Evolutionary conservation across 2,797 vertebrate species (phyloP).

Genomic region (Scarus forsteni): DNA sequence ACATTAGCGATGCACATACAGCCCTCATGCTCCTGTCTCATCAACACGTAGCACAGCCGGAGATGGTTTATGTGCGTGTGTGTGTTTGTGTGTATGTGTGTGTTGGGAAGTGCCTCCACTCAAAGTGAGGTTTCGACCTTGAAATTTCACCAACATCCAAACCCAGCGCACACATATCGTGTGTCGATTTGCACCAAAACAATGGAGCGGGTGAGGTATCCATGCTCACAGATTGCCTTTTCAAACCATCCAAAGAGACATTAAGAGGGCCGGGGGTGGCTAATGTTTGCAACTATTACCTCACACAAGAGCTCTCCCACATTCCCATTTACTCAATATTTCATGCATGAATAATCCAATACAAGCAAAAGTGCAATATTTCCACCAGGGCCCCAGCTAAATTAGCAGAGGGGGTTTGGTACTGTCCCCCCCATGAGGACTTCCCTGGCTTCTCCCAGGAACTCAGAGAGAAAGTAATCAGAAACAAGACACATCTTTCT

Average conservation of each 20-base stretch:
- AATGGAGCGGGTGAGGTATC: conserved; percentile 25
- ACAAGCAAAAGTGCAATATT: conserved; percentile 75
- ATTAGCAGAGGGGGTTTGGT: conserved; percentile 58
- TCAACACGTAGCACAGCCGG: conserved; percentile 52
- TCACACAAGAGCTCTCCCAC: conserved; percentile 73
- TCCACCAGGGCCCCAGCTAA: conserved; percentile 56
- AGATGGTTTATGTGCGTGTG: conserved; percentile 31
- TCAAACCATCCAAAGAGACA: conserved; percentile 41
- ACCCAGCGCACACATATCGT: not conserved
- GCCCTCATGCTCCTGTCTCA: conserved; percentile 66
- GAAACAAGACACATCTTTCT: conserved; percentile 79
- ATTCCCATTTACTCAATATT: conserved; percentile 73
- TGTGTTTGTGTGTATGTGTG: conserved; percentile 28
- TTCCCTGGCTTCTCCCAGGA: conserved; percentile 65
- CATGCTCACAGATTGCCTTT: conserved; percentile 19
- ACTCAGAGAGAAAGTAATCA: conserved; percentile 77
- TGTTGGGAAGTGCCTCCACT: conserved; percentile 7
- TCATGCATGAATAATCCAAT: conserved; percentile 79
- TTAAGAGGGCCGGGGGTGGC: conserved; percentile 42
- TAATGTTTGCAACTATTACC: conserved; percentile 69
- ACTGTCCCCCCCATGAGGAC: conserved; percentile 50
- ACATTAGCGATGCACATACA: conserved; percentile 75
- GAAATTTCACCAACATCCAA: conserved; percentile 21
- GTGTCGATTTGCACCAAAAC: conserved; percentile 31
- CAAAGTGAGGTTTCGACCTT: conserved; percentile 47